Evolutionary conservation across 2,888 invertebrate genomes (phyloP).

Genomic region (Lysandra coridon): DNA sequence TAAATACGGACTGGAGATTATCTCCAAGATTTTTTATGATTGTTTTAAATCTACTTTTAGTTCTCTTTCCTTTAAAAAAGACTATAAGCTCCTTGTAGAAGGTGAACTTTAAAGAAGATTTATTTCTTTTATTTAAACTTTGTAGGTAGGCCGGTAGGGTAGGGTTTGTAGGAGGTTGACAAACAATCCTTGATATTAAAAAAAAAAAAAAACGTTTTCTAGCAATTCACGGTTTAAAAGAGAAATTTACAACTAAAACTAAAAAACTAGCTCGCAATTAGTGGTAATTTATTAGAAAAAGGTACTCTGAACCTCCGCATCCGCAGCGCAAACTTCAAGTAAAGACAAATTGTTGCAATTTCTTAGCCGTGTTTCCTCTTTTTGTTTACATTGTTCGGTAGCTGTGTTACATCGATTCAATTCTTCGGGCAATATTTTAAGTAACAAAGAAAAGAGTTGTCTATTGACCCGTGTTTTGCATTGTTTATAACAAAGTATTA

Average conservation of each 20-base stretch:
- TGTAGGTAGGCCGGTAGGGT: too few relatives aligned
- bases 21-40: not conserved
- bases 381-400: slow-evolving; percentile 23
- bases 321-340: slow-evolving; percentile 17
- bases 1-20: not conserved
- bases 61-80: not conserved
- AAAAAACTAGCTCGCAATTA: not conserved
- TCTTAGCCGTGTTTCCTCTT: slow-evolving; percentile 11
- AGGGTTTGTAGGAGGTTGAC: too few relatives aligned
- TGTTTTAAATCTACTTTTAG: not conserved
- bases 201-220: not conserved
- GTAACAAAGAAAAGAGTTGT: not conserved
- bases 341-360: slow-evolving; percentile 24
- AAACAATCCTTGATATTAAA: not conserved
- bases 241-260: not conserved
- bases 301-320: not conserved
- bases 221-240: not conserved
- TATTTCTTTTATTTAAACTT: too few relatives aligned
- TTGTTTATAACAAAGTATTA: not conserved
- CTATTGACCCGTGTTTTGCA: not conserved
- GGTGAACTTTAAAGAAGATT: too few relatives aligned
- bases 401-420: slow-evolving; percentile 10
- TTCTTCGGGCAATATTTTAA: not conserved
- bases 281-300: slow-evolving; percentile 2
- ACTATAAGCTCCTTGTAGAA: not conserved